These are phyloP conservation scores for Diadegma fenestrale DNA, from an alignment of 2,888 invertebrate genomes.

Conservation along the genomic window DNA sequence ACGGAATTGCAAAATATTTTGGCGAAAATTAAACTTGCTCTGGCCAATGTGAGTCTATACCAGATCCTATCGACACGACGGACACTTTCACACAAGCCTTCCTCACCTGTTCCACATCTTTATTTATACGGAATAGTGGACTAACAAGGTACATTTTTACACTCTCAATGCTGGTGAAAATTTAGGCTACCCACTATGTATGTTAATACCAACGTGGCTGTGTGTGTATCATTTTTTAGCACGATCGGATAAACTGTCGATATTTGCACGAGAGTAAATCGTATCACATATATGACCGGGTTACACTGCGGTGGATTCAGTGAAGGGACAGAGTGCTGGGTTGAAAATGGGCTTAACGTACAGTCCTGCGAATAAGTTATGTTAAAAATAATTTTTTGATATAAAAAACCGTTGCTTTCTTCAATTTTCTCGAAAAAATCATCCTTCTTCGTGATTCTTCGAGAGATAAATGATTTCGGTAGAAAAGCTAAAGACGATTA, in stretches of 20 bases:
- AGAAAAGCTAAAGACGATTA: not conserved
- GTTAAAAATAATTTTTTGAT: not conserved
- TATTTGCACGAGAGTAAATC: slow-evolving; percentile 27
- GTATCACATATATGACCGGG: not conserved
- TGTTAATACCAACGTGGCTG: slow-evolving; percentile 75
- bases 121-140: slow-evolving; percentile 83
- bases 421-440: not conserved
- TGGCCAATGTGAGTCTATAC: not conserved
- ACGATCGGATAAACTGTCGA: slow-evolving; percentile 44
- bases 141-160: slow-evolving; percentile 72
- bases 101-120: slow-evolving; percentile 81
- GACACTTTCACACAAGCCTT: slow-evolving; percentile 83
- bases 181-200: slow-evolving; percentile 79
- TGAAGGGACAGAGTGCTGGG: not conserved
- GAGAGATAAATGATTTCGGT: not conserved
- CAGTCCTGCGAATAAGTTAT: not conserved
- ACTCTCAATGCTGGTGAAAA: slow-evolving; percentile 76
- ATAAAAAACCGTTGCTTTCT: not conserved
- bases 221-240: slow-evolving; percentile 20
- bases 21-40: not conserved
- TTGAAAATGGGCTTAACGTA: not conserved
- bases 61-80: slow-evolving; percentile 71
- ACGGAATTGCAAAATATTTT: not conserved
- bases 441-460: not conserved
- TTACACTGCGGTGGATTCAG: not conserved